Conservation (phyloP, 2,888 invertebrate species). For the Phortica magna region DNA sequence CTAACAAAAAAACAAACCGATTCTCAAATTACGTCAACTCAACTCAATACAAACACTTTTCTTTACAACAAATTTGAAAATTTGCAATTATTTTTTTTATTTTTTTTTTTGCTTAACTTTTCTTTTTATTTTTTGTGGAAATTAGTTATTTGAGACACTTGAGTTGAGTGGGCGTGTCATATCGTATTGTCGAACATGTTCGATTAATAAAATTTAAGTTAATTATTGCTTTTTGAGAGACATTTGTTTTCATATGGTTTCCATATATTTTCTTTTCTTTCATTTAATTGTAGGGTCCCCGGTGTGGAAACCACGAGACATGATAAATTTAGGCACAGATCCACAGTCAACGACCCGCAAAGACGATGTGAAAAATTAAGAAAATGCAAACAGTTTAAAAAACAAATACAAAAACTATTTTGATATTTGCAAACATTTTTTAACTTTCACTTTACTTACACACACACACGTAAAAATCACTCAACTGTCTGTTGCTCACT, state of each 20-base stretch:
- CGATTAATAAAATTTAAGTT: conserved; percentile 41
- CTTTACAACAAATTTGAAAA: too few relatives aligned
- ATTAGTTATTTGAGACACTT: not conserved
- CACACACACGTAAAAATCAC: conserved; percentile 49
- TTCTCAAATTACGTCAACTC: too few relatives aligned
- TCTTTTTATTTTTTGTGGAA: not conserved
- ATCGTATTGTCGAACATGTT: not conserved
- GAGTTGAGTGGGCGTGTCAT: not conserved
- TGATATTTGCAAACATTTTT: conserved; percentile 36
- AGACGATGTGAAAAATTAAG: conserved; percentile 79
- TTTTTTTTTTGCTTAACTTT: not conserved
- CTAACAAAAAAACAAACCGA: too few relatives aligned
- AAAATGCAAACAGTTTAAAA: conserved; percentile 48
- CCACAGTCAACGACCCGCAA: conserved; percentile 79
- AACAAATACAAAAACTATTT: conserved; percentile 45
- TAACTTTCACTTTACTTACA: conserved; percentile 34
- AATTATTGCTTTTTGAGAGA: conserved; percentile 44
- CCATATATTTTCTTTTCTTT: conserved; percentile 78
- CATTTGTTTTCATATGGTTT: conserved; percentile 78
- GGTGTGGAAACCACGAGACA: conserved; percentile 98
- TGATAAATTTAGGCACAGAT: conserved; percentile 81
- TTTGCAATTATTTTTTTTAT: not conserved
- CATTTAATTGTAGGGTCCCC: conserved; percentile 93
- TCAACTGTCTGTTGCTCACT: conserved; percentile 23
- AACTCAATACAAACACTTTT: too few relatives aligned